Percentiles rank a stretch among this genome's conserved stretches.
phyloP scores from a whole-genome alignment of 35 echinoderm and acorn worm genomes.

The Stichopus chloronotus region DNA sequence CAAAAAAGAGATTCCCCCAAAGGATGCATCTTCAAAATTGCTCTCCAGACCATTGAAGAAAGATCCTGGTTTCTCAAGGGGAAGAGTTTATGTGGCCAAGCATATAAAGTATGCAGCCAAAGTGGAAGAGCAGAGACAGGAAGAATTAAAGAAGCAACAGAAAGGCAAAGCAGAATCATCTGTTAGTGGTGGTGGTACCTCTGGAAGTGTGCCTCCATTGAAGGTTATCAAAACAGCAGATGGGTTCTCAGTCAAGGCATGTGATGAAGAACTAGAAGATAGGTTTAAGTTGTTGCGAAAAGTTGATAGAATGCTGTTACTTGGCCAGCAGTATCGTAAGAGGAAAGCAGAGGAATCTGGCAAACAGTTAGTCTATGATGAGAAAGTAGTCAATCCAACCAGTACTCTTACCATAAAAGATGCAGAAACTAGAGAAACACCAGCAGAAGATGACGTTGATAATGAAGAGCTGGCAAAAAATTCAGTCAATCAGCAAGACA shows the following conservation, averaged over 20 bases:
- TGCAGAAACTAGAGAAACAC: not conserved
- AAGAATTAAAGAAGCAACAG: not conserved
- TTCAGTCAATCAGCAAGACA: not conserved
- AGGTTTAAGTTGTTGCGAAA: slow-evolving; percentile 19
- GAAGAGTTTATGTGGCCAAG: slow-evolving; percentile 44
- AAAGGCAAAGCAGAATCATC: not conserved
- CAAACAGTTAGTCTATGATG: not conserved
- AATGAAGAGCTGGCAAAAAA: not conserved
- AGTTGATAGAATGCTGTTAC: slow-evolving; percentile 36
- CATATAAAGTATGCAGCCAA: slow-evolving; percentile 26
- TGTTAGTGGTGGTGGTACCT: not conserved
- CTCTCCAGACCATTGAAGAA: not conserved
- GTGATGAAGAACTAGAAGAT: slow-evolving; percentile 2
- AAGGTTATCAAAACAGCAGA: slow-evolving; percentile 16
- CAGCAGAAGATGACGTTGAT: not conserved
- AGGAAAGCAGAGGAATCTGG: not conserved
- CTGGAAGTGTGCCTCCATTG: slow-evolving; percentile 2
- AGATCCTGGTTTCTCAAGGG: slow-evolving; percentile 47
- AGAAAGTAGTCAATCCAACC: not conserved
- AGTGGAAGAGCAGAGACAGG: slow-evolving; percentile 20
- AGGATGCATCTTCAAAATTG: not conserved
- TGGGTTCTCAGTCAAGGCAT: slow-evolving; percentile 25
- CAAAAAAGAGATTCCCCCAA: not conserved
- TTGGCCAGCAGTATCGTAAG: slow-evolving; percentile 4
- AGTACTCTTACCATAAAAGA: not conserved